A percentile compares a stretch with the other conserved stretches of the same genome.
phyloP scores from a whole-genome alignment of 2,113 vertebrate genomes.

The Acinonyx jubatus region DNA sequence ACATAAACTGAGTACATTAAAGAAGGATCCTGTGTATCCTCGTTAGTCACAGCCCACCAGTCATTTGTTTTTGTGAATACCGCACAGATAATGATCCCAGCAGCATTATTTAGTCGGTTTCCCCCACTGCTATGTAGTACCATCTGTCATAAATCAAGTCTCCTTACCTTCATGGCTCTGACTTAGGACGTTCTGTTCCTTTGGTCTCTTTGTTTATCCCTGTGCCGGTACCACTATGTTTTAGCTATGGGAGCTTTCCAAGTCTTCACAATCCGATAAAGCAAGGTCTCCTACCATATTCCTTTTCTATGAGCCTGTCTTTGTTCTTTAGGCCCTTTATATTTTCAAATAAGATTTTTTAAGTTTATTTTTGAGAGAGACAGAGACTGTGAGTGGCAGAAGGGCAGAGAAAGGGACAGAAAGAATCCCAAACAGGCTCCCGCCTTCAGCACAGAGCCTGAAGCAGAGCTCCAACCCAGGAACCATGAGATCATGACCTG shows the following conservation, averaged over 20 bases:
- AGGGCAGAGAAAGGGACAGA: too few species aligned
- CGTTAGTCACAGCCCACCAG: not conserved
- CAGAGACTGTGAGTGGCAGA: too few species aligned
- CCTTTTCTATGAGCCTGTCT: not conserved
- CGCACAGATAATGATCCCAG: not conserved
- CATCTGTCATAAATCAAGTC: too few species aligned
- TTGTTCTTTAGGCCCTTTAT: not conserved
- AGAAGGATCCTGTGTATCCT: not conserved
- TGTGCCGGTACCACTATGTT: too few species aligned
- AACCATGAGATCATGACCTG: too few species aligned
- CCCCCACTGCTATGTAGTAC: not conserved
- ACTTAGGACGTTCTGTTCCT: not conserved
- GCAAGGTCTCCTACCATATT: not conserved
- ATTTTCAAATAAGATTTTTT: not conserved
- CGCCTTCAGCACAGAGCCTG: too few species aligned
- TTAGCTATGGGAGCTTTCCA: not conserved
- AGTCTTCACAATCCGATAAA: not conserved
- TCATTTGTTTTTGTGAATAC: not conserved
- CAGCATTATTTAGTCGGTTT: not conserved
- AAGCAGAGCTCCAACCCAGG: too few species aligned
- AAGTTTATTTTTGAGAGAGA: too few species aligned
- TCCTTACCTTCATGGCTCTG: not conserved
- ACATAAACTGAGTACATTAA: not conserved
- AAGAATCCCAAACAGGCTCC: too few species aligned
- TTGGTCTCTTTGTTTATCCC: too few species aligned